A percentile compares a stretch with the other conserved stretches of the same genome.
Conservation (phyloP, 2,797 vertebrate species). For the Myotis planiceps region DNA sequence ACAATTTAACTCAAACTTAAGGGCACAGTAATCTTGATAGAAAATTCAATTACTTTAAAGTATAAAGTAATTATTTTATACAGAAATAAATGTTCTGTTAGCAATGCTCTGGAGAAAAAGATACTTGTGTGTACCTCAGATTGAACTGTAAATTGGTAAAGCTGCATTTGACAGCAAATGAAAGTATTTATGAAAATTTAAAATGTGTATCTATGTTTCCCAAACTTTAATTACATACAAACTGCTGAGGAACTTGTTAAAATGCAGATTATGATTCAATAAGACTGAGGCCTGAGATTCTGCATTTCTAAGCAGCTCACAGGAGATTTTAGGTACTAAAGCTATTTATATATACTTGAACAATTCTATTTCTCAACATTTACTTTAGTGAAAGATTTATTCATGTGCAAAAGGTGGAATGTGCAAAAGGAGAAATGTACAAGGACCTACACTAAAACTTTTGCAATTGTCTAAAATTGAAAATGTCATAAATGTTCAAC, state of each 20-base stretch:
- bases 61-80: neutral
- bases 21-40: neutral
- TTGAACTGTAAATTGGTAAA: neutral
- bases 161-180: neutral
- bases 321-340: neutral
- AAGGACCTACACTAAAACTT: neutral
- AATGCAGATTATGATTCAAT: neutral
- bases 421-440: neutral
- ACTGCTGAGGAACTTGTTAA: neutral
- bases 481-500: neutral
- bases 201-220: neutral
- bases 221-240: neutral
- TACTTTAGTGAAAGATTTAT: neutral
- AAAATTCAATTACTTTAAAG: neutral
- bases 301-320: neutral
- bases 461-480: neutral
- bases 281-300: neutral
- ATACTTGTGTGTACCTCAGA: neutral
- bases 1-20: slow-evolving; percentile 4
- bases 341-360: neutral
- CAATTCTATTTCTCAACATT: neutral
- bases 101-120: neutral
- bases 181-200: neutral
- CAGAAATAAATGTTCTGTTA: slow-evolving; percentile 6
- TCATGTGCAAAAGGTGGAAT: neutral